Base-by-base conservation (phyloP, 1,140 invertebrate species). In the Drosophila auraria region DNA sequence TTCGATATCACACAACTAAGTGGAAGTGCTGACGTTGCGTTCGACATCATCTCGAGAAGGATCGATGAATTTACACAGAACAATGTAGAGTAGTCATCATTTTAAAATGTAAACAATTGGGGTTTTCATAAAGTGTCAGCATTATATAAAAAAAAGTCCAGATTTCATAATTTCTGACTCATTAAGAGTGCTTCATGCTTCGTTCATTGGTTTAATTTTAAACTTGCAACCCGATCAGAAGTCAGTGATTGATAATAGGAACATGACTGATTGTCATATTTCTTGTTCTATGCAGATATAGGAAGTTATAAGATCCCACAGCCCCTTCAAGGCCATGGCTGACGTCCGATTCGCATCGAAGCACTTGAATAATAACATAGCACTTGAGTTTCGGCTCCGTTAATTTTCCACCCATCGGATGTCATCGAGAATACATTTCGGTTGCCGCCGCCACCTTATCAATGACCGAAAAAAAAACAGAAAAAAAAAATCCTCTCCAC, bases 341-440 rank as follows among this genome's bases (percentile, higher is more conserved):
- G 71, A 73, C 71, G 56, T 57, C 54, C 54, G 54, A 57, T 57
- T 57, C 33, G 70, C 11, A 57, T 73, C 47, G 3, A 63, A 23
- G 15, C 71, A 53, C 56, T 73, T 60, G 53, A 70, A 70, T 36
- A 36, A 36, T 33, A 49, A 68, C 17, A 20, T 58, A 27, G 23
- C 65, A 74, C 71, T 74, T 53, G 71, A 74, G 70, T 20, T 53
- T 27, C n/a, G 36, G 71, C 56, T 74, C 36, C 71, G 71, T 74
- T 74, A 73, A 74, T 74, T 74, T 74, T 74, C 71, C 69, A 74
- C 71, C 45, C 54, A 74, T 63, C 44, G 33, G 20, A 45, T 38
- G 60, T 54, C 61, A 27, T 69, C 49, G 62, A 65, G 42, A 36
- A 54, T 36, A 45, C 56, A 60, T 42, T 33, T 38, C 38, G 36